phyloP scores from a whole-genome alignment of 2,888 invertebrate species.

The Agrilus mali region DNA sequence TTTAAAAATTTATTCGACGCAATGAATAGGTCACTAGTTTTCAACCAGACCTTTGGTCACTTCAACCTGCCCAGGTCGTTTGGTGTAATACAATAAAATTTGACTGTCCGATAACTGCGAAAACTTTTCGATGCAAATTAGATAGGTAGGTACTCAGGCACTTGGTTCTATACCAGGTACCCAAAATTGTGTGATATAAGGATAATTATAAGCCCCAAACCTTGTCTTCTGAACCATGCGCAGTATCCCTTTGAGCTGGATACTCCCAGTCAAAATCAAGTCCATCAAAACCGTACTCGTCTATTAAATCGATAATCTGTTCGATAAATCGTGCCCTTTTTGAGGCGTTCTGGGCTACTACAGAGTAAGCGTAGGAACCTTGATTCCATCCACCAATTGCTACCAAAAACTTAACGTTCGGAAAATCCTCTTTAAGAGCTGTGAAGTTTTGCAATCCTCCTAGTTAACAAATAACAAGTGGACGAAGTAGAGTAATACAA shows the following conservation, averaged over 20 bases:
- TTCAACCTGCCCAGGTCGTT: too few relatives aligned
- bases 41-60: too few relatives aligned
- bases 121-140: too few relatives aligned
- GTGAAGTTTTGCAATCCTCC: conserved; percentile 43
- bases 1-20: too few relatives aligned
- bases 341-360: conserved; percentile 34
- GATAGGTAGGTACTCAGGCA: too few relatives aligned
- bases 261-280: conserved; percentile 66
- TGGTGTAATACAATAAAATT: too few relatives aligned
- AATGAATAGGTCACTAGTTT: too few relatives aligned
- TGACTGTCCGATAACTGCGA: too few relatives aligned
- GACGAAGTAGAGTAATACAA: too few relatives aligned
- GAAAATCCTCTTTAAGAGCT: conserved; percentile 38
- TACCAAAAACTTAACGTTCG: conserved; percentile 43
- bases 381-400: conserved; percentile 62
- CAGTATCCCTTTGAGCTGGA: conserved; percentile 45
- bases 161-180: too few relatives aligned
- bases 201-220: conserved; percentile 11
- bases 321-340: conserved; percentile 42
- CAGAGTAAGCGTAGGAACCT: conserved; percentile 25
- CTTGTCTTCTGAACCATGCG: conserved; percentile 17
- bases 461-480: conserved; percentile 16
- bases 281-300: conserved; percentile 51
- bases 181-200: not conserved
- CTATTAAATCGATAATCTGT: conserved; percentile 41